These are phyloP conservation scores for Drusus annulatus DNA, from an alignment of 1,140 invertebrate species.

Conservation along the genomic window DNA sequence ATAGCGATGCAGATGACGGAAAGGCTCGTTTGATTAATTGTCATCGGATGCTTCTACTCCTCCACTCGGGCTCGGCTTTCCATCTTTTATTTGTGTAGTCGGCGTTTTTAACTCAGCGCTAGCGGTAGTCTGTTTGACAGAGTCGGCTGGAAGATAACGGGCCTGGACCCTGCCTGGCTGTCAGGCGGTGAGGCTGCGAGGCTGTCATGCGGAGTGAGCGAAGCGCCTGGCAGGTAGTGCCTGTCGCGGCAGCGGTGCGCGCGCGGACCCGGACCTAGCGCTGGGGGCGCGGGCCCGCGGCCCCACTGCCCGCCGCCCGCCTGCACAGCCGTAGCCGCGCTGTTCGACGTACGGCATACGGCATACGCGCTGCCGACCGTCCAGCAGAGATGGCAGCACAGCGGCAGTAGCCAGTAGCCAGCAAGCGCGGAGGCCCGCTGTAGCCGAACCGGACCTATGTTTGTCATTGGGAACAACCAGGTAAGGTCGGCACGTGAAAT, in stretches of 20 bases:
- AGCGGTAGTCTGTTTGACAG: too few species aligned
- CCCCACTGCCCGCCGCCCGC: too few species aligned
- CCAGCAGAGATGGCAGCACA: not conserved
- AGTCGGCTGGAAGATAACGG: too few species aligned
- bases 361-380: not conserved
- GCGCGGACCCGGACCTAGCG: constrained; percentile 21
- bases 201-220: not conserved
- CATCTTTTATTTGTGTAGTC: too few species aligned
- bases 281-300: not conserved
- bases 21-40: too few species aligned
- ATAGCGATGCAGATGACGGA: too few species aligned
- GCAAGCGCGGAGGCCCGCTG: constrained; percentile 1
- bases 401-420: not conserved
- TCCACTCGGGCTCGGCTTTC: too few species aligned
- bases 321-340: too few species aligned
- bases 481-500: constrained; percentile 53
- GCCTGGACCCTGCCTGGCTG: too few species aligned
- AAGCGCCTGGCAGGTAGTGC: not conserved
- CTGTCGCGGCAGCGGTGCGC: not conserved
- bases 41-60: too few species aligned
- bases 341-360: not conserved
- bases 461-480: constrained; percentile 42
- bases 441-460: constrained; percentile 45
- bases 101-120: too few species aligned
- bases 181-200: too few species aligned